Conservation (phyloP, 2,888 invertebrate genomes). For the Halictus quadricinctus region DNA sequence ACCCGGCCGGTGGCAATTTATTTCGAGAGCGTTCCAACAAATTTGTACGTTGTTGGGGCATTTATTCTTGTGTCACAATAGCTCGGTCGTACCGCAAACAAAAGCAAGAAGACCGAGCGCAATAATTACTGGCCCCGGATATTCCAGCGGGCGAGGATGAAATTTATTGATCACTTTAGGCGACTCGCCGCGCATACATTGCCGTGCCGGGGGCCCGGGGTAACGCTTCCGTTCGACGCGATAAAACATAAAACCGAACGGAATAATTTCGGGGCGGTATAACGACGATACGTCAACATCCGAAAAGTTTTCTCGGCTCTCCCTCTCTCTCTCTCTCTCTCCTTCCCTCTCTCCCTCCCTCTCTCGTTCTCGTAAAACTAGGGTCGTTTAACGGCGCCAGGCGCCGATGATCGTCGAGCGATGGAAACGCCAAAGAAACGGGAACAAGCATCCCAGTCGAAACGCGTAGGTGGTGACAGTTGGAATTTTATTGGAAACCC, state of each 20-base stretch:
- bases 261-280: background rate
- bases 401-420: background rate
- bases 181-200: background rate
- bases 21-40: background rate
- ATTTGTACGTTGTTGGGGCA: background rate
- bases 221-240: constrained; percentile 2
- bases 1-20: background rate
- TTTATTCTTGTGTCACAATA: constrained; percentile 12
- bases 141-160: background rate
- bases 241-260: background rate
- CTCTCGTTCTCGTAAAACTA: background rate
- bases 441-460: constrained; percentile 28
- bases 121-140: background rate
- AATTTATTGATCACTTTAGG: background rate
- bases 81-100: background rate
- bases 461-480: constrained; percentile 41
- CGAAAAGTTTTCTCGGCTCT: background rate
- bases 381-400: background rate
- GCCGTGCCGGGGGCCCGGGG: background rate
- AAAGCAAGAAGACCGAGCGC: background rate
- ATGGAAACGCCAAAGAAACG: constrained; percentile 8
- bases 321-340: too few species aligned
- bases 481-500: constrained; percentile 59
- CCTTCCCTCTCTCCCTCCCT: background rate
- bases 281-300: constrained; percentile 6